A percentile compares a stretch with the other conserved stretches of the same genome.
phyloP scores from a whole-genome alignment of 2,888 invertebrate species.

The Allolobophora icterica region DNA sequence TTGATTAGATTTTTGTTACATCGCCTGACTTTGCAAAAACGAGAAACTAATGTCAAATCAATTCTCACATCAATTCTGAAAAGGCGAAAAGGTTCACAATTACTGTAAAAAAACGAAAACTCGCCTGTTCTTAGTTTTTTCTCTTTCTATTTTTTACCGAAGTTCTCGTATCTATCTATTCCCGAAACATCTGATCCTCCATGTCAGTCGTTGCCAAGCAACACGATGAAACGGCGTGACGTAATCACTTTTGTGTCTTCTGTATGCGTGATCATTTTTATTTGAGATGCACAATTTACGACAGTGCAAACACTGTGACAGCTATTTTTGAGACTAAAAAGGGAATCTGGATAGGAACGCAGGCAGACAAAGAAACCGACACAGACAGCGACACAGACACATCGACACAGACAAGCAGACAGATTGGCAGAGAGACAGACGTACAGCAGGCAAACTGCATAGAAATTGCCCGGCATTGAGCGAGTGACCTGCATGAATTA shows the following conservation, averaged over 20 bases:
- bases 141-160: not conserved
- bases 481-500: not conserved
- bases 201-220: not conserved
- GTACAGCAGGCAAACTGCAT: not conserved
- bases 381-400: not conserved
- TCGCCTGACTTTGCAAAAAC: no score
- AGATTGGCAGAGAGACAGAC: not conserved
- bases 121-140: no score
- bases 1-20: no score
- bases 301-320: no score
- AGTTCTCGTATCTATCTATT: not conserved
- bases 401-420: not conserved
- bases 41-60: no score
- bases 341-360: no score
- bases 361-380: no score
- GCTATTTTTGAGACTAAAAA: no score
- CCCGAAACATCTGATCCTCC: not conserved
- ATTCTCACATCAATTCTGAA: no score
- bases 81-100: no score
- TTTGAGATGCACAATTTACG: no score
- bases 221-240: not conserved
- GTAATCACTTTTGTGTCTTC: not conserved
- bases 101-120: no score
- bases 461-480: not conserved
- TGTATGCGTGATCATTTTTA: not conserved